These are phyloP conservation scores for Sebastes taczanowskii DNA, from an alignment of 2,797 vertebrate species.

Conservation along the genomic window DNA sequence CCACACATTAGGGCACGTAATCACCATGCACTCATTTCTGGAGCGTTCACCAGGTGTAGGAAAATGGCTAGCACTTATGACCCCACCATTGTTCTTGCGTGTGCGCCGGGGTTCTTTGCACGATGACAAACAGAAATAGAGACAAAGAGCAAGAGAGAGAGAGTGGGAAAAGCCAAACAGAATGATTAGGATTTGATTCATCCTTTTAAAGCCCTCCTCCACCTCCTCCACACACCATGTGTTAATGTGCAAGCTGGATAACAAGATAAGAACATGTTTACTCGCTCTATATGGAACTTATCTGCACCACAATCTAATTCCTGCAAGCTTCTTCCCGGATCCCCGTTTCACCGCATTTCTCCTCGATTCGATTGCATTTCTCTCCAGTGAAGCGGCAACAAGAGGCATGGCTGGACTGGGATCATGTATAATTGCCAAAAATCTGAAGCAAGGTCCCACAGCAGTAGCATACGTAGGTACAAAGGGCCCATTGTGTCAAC, in stretches of 20 bases:
- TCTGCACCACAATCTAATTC: constrained; percentile 80
- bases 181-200: constrained; percentile 76
- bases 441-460: constrained; percentile 58
- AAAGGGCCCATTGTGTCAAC: constrained; percentile 70
- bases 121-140: constrained; percentile 61
- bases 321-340: constrained; percentile 70
- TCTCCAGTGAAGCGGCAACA: constrained; percentile 55
- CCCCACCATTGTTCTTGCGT: constrained; percentile 63
- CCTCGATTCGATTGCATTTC: constrained; percentile 65
- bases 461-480: constrained; percentile 55
- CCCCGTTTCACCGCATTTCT: constrained; percentile 58
- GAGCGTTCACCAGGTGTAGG: constrained; percentile 68
- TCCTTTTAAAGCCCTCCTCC: constrained; percentile 66
- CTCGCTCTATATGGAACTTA: constrained; percentile 79
- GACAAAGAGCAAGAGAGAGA: constrained; percentile 66
- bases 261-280: constrained; percentile 85
- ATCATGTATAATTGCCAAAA: constrained; percentile 61
- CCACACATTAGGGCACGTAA: constrained; percentile 68
- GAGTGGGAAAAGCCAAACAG: constrained; percentile 61
- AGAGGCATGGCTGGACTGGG: constrained; percentile 48
- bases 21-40: constrained; percentile 69
- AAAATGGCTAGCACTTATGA: constrained; percentile 68
- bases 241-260: constrained; percentile 82
- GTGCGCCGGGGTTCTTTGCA: constrained; percentile 41
- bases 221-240: constrained; percentile 67